A percentile compares a stretch with the other conserved stretches of the same genome.
These are phyloP conservation scores for Berghia stephanieae DNA, from an alignment of 1,140 invertebrate species.

Conservation along the genomic window DNA sequence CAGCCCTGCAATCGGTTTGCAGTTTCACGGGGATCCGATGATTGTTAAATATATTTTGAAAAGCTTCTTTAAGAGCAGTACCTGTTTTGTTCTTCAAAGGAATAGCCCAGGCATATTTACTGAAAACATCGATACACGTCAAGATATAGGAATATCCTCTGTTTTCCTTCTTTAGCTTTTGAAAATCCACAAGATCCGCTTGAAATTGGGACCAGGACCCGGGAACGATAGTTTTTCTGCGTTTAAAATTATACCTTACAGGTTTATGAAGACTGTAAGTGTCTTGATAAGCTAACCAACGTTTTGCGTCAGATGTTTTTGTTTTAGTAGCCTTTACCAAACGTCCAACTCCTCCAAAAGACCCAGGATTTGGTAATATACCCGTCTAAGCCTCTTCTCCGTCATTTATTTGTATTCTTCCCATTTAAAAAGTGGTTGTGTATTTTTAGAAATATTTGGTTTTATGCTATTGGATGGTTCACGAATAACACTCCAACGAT, in stretches of 20 bases:
- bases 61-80: slow-evolving; percentile 39
- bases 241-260: no score
- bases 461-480: no score
- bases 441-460: no score
- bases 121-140: slow-evolving; percentile 67
- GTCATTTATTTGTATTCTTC: no score
- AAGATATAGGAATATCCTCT: slow-evolving; percentile 66
- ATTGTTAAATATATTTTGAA: slow-evolving; percentile 44
- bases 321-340: background rate
- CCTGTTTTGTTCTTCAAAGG: slow-evolving; percentile 68
- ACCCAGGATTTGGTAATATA: no score
- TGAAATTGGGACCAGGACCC: slow-evolving; percentile 63
- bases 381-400: no score
- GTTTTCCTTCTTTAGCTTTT: slow-evolving; percentile 58
- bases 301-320: background rate
- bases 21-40: slow-evolving; percentile 4
- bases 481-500: background rate
- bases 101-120: slow-evolving; percentile 67
- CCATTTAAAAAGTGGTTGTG: no score
- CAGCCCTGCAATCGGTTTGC: slow-evolving; percentile 29
- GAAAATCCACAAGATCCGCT: slow-evolving; percentile 60
- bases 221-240: slow-evolving; percentile 24
- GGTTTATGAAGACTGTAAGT: slow-evolving; percentile 37
- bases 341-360: slow-evolving; percentile 3
- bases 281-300: slow-evolving; percentile 34